Percentiles rank a stretch among this genome's conserved stretches.
phyloP scores from a whole-genome alignment of 2,113 vertebrate genomes.

The Labrus mixtus region DNA sequence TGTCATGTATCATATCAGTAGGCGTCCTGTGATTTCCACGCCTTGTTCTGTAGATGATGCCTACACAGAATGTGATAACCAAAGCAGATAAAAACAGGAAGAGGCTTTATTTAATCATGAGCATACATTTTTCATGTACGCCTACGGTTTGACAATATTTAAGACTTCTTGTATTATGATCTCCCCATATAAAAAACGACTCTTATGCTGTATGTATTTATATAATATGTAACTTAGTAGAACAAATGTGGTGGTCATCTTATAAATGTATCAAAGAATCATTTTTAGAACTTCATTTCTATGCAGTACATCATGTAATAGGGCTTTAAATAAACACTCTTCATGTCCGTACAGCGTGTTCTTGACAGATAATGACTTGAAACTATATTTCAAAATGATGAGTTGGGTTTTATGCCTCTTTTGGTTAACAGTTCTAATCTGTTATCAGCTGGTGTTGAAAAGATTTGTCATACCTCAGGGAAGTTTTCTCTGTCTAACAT shows the following conservation, averaged over 20 bases:
- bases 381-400: background rate
- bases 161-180: background rate
- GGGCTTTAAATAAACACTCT: background rate
- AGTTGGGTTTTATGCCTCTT: background rate
- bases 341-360: background rate
- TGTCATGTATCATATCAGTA: too few species aligned
- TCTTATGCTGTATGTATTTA: background rate
- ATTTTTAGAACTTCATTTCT: background rate
- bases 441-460: background rate
- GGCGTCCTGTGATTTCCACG: too few species aligned
- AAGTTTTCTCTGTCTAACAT: background rate
- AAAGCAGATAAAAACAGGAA: too few species aligned
- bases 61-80: too few species aligned
- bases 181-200: background rate
- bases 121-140: too few species aligned
- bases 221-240: background rate
- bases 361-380: background rate
- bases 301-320: background rate
- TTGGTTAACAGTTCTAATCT: background rate
- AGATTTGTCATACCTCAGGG: background rate
- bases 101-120: too few species aligned
- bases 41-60: too few species aligned
- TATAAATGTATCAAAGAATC: background rate
- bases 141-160: too few species aligned
- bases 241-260: background rate